Evolutionary conservation across 2,888 invertebrate species (phyloP).

Genomic region (Caenorhabditis sp.): DNA sequence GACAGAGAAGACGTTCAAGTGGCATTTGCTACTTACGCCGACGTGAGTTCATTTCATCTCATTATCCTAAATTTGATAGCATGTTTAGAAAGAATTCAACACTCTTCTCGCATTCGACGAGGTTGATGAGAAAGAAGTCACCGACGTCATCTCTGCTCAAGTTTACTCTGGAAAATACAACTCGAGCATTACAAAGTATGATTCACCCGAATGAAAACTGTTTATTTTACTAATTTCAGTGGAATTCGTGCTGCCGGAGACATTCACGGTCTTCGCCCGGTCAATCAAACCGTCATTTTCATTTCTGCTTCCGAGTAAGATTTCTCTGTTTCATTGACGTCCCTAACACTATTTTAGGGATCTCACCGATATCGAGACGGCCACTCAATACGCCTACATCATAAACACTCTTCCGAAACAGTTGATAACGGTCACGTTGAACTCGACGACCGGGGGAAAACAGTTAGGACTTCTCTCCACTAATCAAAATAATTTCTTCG

Average conservation of each 20-base stretch:
- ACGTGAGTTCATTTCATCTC: conserved; percentile 8
- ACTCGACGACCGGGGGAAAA: conserved; percentile 27
- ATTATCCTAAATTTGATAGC: neutral
- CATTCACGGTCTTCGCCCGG: conserved; percentile 20
- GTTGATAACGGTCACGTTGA: conserved; percentile 42
- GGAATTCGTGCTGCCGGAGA: conserved; percentile 35
- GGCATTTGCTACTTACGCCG: conserved; percentile 42
- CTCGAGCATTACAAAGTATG: conserved; percentile 36
- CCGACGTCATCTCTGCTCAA: conserved; percentile 20
- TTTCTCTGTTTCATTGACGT: neutral
- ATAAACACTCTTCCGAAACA: conserved; percentile 31
- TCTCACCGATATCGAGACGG: conserved; percentile 37
- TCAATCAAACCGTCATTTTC: conserved; percentile 32
- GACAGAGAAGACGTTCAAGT: conserved; percentile 42
- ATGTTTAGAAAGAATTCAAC: conserved; percentile 53
- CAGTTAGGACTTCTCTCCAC: conserved; percentile 43
- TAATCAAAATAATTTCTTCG: conserved; percentile 29
- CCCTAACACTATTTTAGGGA: conserved; percentile 18
- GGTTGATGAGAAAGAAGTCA: conserved; percentile 22
- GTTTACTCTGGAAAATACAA: conserved; percentile 30
- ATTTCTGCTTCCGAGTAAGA: conserved; percentile 51
- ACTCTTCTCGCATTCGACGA: conserved; percentile 55
- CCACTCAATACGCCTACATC: conserved; percentile 22
- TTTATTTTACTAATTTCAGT: conserved; percentile 4
- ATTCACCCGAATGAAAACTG: neutral